phyloP scores from a whole-genome alignment of 1,140 invertebrate genomes.

The Bombus haemorrhoidalis region DNA sequence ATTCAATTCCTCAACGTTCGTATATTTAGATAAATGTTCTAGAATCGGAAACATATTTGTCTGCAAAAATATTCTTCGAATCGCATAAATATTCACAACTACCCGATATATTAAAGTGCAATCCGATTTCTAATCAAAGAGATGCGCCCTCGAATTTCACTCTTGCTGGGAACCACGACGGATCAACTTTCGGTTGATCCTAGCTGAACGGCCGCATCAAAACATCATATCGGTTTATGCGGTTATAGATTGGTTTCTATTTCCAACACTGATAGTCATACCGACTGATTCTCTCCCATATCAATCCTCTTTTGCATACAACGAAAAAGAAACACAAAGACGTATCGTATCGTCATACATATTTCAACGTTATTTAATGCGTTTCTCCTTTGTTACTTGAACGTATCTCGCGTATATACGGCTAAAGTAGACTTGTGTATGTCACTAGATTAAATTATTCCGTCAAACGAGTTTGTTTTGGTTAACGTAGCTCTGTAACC shows the following conservation, averaged over 20 bases:
- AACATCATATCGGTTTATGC: slow-evolving; percentile 41
- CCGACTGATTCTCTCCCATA: background rate
- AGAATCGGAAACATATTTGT: background rate
- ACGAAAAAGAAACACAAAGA: slow-evolving; percentile 19
- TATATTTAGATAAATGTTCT: background rate
- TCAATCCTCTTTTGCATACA: slow-evolving; percentile 27
- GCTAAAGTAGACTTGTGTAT: background rate
- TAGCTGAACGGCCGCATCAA: slow-evolving; percentile 13
- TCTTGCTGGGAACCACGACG: background rate
- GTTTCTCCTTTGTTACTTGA: background rate
- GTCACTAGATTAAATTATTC: background rate
- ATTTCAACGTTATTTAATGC: background rate
- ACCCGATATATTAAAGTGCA: background rate
- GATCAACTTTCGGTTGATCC: slow-evolving; percentile 34
- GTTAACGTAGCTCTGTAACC: background rate
- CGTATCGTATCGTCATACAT: background rate
- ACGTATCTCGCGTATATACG: no score
- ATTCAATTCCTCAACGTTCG: background rate
- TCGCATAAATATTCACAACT: background rate
- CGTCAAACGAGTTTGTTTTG: slow-evolving; percentile 15
- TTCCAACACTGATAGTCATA: background rate
- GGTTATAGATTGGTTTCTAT: slow-evolving; percentile 44
- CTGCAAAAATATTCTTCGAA: background rate
- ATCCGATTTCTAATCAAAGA: slow-evolving; percentile 44
- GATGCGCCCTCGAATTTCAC: slow-evolving; percentile 13